phyloP scores from a whole-genome alignment of 2,888 invertebrate genomes.

The Tholera decimalis region DNA sequence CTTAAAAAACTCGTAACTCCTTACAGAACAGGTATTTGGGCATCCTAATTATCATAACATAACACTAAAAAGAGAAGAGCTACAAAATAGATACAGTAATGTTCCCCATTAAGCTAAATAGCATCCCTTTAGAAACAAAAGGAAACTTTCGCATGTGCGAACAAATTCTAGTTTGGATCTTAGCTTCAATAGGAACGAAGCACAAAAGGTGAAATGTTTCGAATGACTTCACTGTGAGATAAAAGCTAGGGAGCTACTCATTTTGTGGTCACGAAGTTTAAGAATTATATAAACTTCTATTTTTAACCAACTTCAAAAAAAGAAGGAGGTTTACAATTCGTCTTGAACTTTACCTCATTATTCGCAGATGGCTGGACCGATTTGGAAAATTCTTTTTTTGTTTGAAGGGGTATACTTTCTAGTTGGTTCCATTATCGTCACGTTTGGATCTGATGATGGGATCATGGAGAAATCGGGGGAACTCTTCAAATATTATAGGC shows the following conservation, averaged over 20 bases:
- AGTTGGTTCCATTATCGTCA: too few relatives aligned
- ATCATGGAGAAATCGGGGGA: too few relatives aligned
- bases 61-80: conserved; percentile 41
- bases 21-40: conserved; percentile 20
- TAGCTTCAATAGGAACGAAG: conserved; percentile 36
- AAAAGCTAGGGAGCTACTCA: too few relatives aligned
- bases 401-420: too few relatives aligned
- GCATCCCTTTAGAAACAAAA: conserved; percentile 58
- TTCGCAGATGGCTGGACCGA: too few relatives aligned
- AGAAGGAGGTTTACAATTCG: too few relatives aligned
- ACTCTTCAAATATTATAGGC: too few relatives aligned
- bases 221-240: conserved; percentile 25
- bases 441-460: too few relatives aligned
- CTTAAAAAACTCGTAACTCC: conserved; percentile 30
- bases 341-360: too few relatives aligned
- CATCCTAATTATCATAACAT: conserved; percentile 24
- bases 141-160: conserved; percentile 59
- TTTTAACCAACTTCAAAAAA: too few relatives aligned
- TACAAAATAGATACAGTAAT: conserved; percentile 55
- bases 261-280: conserved; percentile 20
- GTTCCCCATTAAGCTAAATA: conserved; percentile 58
- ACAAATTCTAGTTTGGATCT: conserved; percentile 54
- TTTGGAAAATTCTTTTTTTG: too few relatives aligned
- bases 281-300: conserved; percentile 31
- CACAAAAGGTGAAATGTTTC: conserved; percentile 63